Base-by-base conservation (phyloP, 1,140 invertebrate species). In the Palaemon carinicauda region DNA sequence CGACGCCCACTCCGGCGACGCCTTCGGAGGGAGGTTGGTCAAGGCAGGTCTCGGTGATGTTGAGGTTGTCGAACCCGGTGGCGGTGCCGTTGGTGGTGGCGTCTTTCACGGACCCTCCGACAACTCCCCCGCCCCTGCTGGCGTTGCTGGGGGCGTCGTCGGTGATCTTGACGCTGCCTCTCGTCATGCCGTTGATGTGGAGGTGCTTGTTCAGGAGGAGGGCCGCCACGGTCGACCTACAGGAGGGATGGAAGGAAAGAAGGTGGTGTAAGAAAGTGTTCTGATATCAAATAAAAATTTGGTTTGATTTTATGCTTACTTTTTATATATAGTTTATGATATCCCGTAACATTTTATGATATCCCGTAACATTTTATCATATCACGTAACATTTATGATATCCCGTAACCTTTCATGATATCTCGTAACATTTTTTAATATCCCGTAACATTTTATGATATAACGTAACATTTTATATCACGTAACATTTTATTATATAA, bases 181-280 rank as follows among this genome's bases (percentile, higher is more conserved):
- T 77, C n/a, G 84, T 69, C 87, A 89, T 89, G 41, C 88, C 88
- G 77, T 89, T 89, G 69, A 89, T 88, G 81, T 89, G 88, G 5
- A 89, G 86, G 73, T 89, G 88, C 69, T 89, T 89, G 82, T 89
- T 89, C 54, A 89, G 88, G 0, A 89, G 82, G 17, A 89, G 79
- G 9, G 88, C 87, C 15, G 88, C 88, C 50, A 89, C 88, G 2
- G 88, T 89, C 29, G 88, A 89, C 51, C 88, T 89, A 82, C 1
- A 29, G 56, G 53, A 31, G 31, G 17, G 27, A 71, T 15, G 33
- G 27, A 29, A 31, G 27, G 9, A 27, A 29, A n/a, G 60, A 21
- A 65, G 14, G n/a, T 5, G 21, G 1, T 1, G 21, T 10, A 14
- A 65, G 10, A n/a, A 21, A 0, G 29, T n/a, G 1, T n/a, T n/a